phyloP scores from a whole-genome alignment of 2,888 invertebrate species.

The Caenorhabditis afra region DNA sequence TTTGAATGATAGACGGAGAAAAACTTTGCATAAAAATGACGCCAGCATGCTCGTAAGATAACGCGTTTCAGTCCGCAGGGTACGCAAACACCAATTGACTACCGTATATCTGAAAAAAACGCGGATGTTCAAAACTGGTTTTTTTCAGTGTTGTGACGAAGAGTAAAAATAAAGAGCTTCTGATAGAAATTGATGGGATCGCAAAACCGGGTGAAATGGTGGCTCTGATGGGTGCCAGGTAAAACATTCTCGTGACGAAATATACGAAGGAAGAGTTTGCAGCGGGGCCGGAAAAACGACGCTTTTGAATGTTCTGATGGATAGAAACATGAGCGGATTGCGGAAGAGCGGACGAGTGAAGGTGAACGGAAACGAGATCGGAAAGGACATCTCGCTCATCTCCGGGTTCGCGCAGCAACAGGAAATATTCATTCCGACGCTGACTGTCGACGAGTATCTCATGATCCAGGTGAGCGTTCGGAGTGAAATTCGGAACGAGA shows the following conservation, averaged over 20 bases:
- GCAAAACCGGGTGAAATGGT: slow-evolving; percentile 52
- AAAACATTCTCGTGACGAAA: neutral
- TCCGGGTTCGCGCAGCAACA: slow-evolving; percentile 77
- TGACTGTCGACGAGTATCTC: slow-evolving; percentile 77
- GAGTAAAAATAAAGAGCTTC: slow-evolving; percentile 15
- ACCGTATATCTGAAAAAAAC: slow-evolving; percentile 20
- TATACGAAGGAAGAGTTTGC: too few relatives aligned
- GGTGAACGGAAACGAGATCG: slow-evolving; percentile 63
- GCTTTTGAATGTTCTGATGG: slow-evolving; percentile 88
- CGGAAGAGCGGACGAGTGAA: slow-evolving; percentile 74
- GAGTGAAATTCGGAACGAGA: too few relatives aligned
- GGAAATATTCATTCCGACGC: slow-evolving; percentile 74
- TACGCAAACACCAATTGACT: slow-evolving; percentile 38
- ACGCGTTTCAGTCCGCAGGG: slow-evolving; percentile 6
- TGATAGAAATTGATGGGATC: slow-evolving; percentile 26
- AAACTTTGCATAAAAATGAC: slow-evolving; percentile 17
- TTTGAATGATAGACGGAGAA: slow-evolving; percentile 26
- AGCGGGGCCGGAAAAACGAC: slow-evolving; percentile 95
- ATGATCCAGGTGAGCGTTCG: slow-evolving; percentile 61
- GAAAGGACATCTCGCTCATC: slow-evolving; percentile 61
- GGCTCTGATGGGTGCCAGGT: slow-evolving; percentile 57
- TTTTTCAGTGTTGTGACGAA: slow-evolving; percentile 19
- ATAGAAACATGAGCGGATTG: slow-evolving; percentile 70
- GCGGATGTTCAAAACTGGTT: slow-evolving; percentile 14
- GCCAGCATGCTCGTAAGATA: slow-evolving; percentile 3